Conservation (phyloP, 2,113 vertebrate species). For the Tautogolabrus adspersus region DNA sequence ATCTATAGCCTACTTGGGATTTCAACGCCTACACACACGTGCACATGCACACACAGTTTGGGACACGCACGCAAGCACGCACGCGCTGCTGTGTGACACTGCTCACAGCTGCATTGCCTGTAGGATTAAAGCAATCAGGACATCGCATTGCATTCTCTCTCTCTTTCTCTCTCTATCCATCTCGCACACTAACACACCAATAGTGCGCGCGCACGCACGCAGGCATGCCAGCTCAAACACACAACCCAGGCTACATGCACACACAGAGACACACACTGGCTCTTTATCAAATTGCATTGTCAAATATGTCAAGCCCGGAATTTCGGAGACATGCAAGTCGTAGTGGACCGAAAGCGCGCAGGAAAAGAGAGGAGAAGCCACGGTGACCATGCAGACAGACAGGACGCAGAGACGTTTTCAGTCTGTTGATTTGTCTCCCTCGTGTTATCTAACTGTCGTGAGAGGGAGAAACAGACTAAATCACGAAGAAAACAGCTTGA, state of each 20-base stretch:
- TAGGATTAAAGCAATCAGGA: conserved; percentile 92
- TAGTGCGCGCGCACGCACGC: background rate
- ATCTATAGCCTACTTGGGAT: conserved; percentile 70
- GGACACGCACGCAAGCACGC: conserved; percentile 36
- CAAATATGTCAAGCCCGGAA: conserved; percentile 69
- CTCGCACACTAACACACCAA: conserved; percentile 8
- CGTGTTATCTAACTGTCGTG: conserved; percentile 20
- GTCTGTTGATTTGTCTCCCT: conserved; percentile 17
- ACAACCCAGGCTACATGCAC: background rate
- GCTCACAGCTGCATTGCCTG: conserved; percentile 98
- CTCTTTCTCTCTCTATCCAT: conserved; percentile 27
- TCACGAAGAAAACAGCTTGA: conserved; percentile 37
- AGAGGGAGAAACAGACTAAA: conserved; percentile 33
- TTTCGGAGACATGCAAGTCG: conserved; percentile 60
- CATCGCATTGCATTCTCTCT: conserved; percentile 83
- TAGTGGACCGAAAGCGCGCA: conserved; percentile 33
- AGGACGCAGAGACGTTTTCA: conserved; percentile 14
- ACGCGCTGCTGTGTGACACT: conserved; percentile 88
- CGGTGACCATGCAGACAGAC: conserved; percentile 22
- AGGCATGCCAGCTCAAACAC: conserved; percentile 8
- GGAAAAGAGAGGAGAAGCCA: conserved; percentile 3
- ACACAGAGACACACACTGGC: conserved; percentile 45
- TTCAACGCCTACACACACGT: conserved; percentile 86
- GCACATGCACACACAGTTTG: conserved; percentile 37
- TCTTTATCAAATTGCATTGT: conserved; percentile 77